phyloP scores from a whole-genome alignment of 2,797 vertebrate species.

The Helarctos malayanus region DNA sequence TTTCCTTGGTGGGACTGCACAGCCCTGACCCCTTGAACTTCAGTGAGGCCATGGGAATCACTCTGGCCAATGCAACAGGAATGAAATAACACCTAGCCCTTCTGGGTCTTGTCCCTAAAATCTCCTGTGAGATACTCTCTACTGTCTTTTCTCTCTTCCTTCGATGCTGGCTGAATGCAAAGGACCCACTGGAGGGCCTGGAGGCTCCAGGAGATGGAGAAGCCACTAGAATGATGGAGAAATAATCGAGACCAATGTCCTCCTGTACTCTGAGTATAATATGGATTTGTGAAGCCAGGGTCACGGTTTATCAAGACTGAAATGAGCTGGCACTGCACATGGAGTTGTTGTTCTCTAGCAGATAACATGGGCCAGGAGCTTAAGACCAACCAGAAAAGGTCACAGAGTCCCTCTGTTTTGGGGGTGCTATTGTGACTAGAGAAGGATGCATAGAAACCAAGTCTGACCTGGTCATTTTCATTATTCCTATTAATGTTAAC shows the following conservation, averaged over 20 bases:
- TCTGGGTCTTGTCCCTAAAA: not conserved
- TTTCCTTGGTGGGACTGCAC: not conserved
- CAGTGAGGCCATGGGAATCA: not conserved
- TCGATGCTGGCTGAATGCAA: not conserved
- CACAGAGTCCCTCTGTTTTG: accelerated
- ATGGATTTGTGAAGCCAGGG: not conserved
- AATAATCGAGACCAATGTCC: accelerated
- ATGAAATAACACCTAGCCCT: not conserved
- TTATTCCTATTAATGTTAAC: accelerated
- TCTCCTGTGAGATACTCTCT: not conserved
- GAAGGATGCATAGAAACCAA: not conserved
- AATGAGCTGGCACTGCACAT: accelerated
- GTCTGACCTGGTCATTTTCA: not conserved
- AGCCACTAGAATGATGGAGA: not conserved
- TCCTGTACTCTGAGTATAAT: not conserved
- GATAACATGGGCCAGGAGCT: not conserved
- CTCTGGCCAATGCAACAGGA: not conserved
- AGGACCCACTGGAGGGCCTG: not conserved
- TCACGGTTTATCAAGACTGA: not conserved
- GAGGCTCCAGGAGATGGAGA: not conserved
- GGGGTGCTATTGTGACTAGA: not conserved
- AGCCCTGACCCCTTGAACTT: not conserved
- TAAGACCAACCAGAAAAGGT: not conserved
- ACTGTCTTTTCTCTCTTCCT: not conserved
- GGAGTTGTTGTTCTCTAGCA: not conserved